Evolutionary conservation across 2,113 vertebrate genomes (phyloP), one percentile per base, ranked within the genome.

Genomic region (Dipodomys ordii): DNA sequence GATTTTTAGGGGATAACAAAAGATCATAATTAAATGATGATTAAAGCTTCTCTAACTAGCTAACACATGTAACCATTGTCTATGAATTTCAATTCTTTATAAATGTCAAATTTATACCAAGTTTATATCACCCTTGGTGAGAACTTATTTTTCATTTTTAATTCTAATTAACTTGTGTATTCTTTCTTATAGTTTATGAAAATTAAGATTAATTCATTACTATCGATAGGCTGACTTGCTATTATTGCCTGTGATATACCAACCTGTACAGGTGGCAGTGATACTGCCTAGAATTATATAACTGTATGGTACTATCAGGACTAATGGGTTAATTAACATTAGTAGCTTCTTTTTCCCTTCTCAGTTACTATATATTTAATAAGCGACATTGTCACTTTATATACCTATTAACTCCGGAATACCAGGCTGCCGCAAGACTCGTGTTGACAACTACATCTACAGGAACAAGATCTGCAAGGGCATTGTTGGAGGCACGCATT

Each of bases 371-470:
- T 7, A 81, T 22, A 94, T 83, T 93, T 88, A 97, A 84, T 92
- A 95, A 96, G 84, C 6, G 27, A 91, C 92, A 87, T 2, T 94
- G 97, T 94, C 88, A 99, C 98, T 98, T 98, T 96, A 97, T 98
- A 96, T 98, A 98, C 97, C 97, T 98, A 98, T 99, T 99, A 65
- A 99, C 98, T 96, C 99, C 99, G 4, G 99, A 99, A 98, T 99
- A 99, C 99, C 99, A 99, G 68, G 99, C 99, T 90, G 99, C 99
- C 10, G 99, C 99, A 73, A 99, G 97, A 1, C 99, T 99, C 0
- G 98, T 96, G 85, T 99, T 99, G 97, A 99, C 99, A 97, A 99
- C 99, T 96, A 99, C 99, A 84, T 99, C 99, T 44, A 99, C 99
- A 27, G 99, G 99, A 95, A 99, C 98, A 86, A 99, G 99, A 97